Conservation (phyloP, 1,140 invertebrate species). For the Cydia pomonella region DNA sequence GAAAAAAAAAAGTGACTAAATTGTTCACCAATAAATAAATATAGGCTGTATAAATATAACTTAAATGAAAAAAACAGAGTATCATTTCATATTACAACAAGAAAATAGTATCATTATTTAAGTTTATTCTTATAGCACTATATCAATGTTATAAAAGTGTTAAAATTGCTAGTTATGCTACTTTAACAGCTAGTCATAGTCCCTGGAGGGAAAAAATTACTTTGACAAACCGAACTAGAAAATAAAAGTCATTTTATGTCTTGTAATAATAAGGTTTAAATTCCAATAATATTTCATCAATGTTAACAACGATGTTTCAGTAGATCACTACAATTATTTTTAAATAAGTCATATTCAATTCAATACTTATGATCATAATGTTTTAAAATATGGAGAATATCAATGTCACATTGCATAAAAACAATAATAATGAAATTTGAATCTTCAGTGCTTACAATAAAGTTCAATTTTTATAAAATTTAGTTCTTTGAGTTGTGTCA, state of each 20-base stretch:
- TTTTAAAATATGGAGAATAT: slow-evolving; percentile 1
- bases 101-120: no score
- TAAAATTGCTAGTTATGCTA: neutral
- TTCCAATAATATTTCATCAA: neutral
- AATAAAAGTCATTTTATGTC: neutral
- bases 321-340: slow-evolving; percentile 1
- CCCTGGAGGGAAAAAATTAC: neutral
- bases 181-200: no score
- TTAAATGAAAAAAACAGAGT: no score
- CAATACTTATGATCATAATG: neutral
- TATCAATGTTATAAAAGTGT: no score
- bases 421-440: neutral
- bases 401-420: neutral
- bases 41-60: no score
- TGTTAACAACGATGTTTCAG: neutral
- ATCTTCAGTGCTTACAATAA: neutral
- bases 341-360: slow-evolving; percentile 3
- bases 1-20: no score
- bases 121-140: no score
- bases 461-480: neutral
- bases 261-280: neutral
- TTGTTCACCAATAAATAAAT: no score
- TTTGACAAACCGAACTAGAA: neutral
- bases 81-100: no score
- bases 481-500: slow-evolving; percentile 36